Base-by-base conservation (phyloP, 2,797 vertebrate species). In the Champsocephalus esox region DNA sequence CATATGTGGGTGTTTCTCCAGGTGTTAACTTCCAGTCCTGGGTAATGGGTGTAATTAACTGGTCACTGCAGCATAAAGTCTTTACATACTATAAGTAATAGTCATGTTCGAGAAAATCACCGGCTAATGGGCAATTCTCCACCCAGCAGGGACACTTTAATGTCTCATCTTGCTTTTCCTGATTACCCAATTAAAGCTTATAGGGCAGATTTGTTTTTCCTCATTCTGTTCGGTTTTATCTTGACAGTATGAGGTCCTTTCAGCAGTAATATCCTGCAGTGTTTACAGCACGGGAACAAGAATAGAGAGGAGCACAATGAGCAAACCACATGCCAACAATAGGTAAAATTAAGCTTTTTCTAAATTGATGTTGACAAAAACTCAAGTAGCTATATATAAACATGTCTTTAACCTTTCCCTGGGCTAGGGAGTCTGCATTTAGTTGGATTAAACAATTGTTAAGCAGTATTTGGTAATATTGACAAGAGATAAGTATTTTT, bases 111-210 rank as follows among this genome's bases (percentile, higher is more conserved):
- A 86, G 87, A 89, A 88, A 92, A 90, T 93, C 88, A 81, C 74
- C 4, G 28, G 79, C 77, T 93, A 94, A 94, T 93, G 88, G 92
- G 54, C 80, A 79, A 88, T 92, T 89, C 88, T 81, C 82, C 78
- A 87, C 86, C 89, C 87, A 89, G 90, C 84, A 88, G 88, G 79
- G 70, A 79, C 87, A 84, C 77, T 88, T 83, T 83, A 93, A 92
- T 79, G 88, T 87, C 84, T 90, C 89, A 88, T 91, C 82, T 85
- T 64, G 79, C 76, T 89, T 86, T 89, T 85, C 82, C 80, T 92
- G 90, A 93, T 93, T 86, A 93, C 79, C 90, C 88, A 91, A 91
- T 95, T 91, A 92, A 84, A 87, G 87, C 88, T 80, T 84, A 79
- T 84, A 84, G 61, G 68, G 75, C 73, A 85, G 67, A 88, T 89